Conservation (phyloP, 23 tunicate genomes). For the Trididemnum miniatum region DNA sequence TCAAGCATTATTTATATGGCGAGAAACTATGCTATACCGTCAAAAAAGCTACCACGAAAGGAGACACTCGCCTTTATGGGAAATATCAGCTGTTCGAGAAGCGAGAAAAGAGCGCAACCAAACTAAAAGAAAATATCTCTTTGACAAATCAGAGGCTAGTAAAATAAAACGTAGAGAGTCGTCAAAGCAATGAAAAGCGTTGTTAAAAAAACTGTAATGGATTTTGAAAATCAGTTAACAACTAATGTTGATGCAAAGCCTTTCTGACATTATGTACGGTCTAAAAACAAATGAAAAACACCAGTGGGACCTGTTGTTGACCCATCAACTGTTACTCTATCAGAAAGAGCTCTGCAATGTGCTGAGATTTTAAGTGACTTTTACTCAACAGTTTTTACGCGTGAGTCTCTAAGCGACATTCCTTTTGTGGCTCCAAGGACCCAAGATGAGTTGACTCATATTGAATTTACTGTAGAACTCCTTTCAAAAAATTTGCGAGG, state of each 20-base stretch:
- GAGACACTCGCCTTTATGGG: background rate
- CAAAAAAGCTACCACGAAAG: background rate
- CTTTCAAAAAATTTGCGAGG: background rate
- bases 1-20: background rate
- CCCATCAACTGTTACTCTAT: background rate
- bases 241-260: background rate
- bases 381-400: background rate
- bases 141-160: background rate
- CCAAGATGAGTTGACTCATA: background rate
- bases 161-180: background rate
- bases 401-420: background rate
- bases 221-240: background rate
- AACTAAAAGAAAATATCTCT: background rate
- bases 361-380: background rate
- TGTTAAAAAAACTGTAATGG: background rate
- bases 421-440: background rate
- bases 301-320: background rate
- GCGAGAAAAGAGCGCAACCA: background rate
- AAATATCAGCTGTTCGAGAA: background rate
- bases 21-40: background rate
- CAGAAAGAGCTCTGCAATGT: background rate
- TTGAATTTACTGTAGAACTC: background rate
- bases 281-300: background rate
- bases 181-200: too few relatives aligned
- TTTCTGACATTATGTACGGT: background rate